A percentile compares a stretch with the other conserved stretches of the same genome.
Evolutionary conservation across 2,888 invertebrate species (phyloP).

Genomic region (Sthenelais limicola): DNA sequence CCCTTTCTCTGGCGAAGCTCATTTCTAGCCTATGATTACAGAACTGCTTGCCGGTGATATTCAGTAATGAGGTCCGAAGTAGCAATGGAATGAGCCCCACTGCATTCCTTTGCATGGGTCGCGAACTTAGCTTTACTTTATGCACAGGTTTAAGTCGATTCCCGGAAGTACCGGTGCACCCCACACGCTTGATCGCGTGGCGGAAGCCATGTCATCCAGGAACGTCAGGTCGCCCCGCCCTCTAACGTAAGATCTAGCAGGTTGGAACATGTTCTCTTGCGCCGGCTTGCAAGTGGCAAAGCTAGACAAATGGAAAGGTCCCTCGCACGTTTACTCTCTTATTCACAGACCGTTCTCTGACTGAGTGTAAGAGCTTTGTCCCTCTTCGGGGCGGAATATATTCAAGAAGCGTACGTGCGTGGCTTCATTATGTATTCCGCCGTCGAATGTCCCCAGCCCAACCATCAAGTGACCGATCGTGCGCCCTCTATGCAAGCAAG

Average conservation of each 20-base stretch:
- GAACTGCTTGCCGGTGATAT: neutral
- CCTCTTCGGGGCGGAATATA: no score
- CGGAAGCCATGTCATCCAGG: no score
- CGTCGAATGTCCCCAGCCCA: constrained; percentile 1
- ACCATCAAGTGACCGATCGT: constrained; percentile 21
- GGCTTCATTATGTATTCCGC: constrained; percentile 10
- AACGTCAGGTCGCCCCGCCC: no score
- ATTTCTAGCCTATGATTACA: constrained; percentile 14
- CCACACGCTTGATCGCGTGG: no score
- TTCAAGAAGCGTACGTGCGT: no score
- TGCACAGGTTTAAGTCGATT: neutral
- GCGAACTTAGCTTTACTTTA: constrained; percentile 26
- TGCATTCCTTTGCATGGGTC: constrained; percentile 3
- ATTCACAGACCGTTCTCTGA: no score
- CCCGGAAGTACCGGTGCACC: neutral
- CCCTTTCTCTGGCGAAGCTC: constrained; percentile 5
- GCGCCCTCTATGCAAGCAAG: neutral
- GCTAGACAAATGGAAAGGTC: no score
- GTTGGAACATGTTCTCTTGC: no score
- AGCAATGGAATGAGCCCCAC: constrained; percentile 3
- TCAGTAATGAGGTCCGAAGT: neutral
- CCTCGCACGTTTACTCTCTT: no score
- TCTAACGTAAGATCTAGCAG: no score
- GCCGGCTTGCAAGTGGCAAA: no score
- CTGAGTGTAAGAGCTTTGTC: no score